phyloP scores from a whole-genome alignment of 2,797 vertebrate genomes.

The Propithecus deckenii region DNA sequence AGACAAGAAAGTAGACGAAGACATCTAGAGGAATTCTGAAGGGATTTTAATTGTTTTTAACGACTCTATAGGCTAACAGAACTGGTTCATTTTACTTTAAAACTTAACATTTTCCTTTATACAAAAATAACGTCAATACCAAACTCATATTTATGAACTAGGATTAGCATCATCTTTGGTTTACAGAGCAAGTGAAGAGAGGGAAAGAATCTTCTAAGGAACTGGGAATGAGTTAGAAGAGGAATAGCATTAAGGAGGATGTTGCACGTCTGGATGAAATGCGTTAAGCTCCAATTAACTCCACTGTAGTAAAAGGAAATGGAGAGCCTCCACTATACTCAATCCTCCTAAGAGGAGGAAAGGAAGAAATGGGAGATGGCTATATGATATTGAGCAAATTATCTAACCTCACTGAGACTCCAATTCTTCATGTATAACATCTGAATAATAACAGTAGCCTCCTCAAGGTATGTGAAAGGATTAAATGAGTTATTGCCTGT shows the following conservation, averaged over 20 bases:
- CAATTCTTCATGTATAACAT: background rate
- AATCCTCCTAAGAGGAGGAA: background rate
- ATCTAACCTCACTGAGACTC: background rate
- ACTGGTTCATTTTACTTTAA: background rate
- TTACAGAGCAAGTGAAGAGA: background rate
- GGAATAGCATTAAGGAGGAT: background rate
- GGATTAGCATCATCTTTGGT: background rate
- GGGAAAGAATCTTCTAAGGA: background rate
- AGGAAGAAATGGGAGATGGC: background rate
- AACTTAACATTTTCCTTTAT: background rate
- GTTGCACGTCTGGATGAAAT: background rate
- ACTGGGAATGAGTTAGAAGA: background rate
- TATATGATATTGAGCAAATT: background rate
- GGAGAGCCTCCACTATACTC: background rate
- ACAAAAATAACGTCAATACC: background rate
- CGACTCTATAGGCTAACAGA: background rate
- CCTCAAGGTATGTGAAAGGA: background rate
- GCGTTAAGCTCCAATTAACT: background rate
- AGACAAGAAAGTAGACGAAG: constrained; percentile 16
- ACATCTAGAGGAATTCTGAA: background rate
- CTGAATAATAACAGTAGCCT: background rate
- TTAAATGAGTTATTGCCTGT: background rate
- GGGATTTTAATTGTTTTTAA: background rate
- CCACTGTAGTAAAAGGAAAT: background rate
- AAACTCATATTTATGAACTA: background rate